Evolutionary conservation across 2,888 invertebrate genomes (phyloP).

Genomic region (Elmis aenea): DNA sequence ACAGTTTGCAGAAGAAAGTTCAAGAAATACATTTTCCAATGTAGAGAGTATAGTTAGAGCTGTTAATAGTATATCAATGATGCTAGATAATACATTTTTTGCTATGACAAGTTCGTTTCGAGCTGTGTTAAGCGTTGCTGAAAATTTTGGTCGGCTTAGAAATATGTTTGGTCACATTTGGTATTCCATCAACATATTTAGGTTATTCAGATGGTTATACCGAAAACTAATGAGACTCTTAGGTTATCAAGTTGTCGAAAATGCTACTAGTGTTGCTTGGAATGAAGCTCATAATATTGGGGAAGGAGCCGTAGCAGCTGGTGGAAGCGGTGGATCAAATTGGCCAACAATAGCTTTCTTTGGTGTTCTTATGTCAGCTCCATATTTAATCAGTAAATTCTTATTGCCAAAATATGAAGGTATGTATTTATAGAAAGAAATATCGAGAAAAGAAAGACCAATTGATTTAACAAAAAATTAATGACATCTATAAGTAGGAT

Average conservation of each 20-base stretch:
- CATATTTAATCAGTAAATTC: slow-evolving; percentile 85
- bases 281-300: slow-evolving; percentile 47
- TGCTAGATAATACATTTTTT: slow-evolving; percentile 95
- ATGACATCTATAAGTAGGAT: too few relatives aligned
- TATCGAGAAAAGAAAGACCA: too few relatives aligned
- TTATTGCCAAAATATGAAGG: slow-evolving; percentile 64
- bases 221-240: slow-evolving; percentile 66
- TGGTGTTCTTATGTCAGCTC: slow-evolving; percentile 82
- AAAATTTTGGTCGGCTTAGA: slow-evolving; percentile 83
- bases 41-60: slow-evolving; percentile 86
- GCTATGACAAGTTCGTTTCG: slow-evolving; percentile 93
- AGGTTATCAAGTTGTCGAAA: slow-evolving; percentile 51
- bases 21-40: slow-evolving; percentile 89
- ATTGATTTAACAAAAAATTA: too few relatives aligned
- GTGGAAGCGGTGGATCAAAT: slow-evolving; percentile 49
- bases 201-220: slow-evolving; percentile 75
- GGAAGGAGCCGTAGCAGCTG: slow-evolving; percentile 31
- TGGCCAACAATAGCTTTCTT: slow-evolving; percentile 92
- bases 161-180: slow-evolving; percentile 81
- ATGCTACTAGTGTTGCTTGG: slow-evolving; percentile 40
- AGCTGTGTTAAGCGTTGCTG: slow-evolving; percentile 92
- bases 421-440: slow-evolving; percentile 48
- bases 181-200: slow-evolving; percentile 79
- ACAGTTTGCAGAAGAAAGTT: slow-evolving; percentile 85
- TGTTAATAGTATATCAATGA: slow-evolving; percentile 89